phyloP scores from a whole-genome alignment of 2,888 invertebrate genomes.

The Lithophane ornitopus region DNA sequence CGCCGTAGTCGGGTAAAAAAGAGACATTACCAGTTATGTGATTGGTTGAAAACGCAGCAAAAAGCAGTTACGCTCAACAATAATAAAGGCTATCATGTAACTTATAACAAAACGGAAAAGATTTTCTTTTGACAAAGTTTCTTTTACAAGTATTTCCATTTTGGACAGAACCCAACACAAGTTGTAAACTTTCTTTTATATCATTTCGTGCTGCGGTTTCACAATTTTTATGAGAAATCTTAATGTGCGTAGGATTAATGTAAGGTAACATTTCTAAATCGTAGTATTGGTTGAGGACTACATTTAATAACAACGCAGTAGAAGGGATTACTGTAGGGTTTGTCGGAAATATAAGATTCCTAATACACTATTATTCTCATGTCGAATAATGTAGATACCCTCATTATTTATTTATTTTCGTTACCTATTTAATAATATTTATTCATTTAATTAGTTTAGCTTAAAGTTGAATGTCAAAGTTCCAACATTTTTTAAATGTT shows the following conservation, averaged over 20 bases:
- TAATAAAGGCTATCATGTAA: not conserved
- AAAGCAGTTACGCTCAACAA: not conserved
- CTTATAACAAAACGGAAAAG: conserved; percentile 2
- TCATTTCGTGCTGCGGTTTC: conserved; percentile 16
- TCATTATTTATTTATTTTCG: no score
- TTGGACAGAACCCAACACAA: conserved; percentile 46
- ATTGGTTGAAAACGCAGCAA: not conserved
- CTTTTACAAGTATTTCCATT: conserved; percentile 18
- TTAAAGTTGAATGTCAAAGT: no score
- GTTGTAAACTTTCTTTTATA: conserved; percentile 23
- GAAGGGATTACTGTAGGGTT: not conserved
- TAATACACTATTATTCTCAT: no score
- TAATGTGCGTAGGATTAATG: no score
- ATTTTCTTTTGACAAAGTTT: conserved; percentile 26
- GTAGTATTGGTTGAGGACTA: not conserved
- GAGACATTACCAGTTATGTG: not conserved
- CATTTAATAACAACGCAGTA: not conserved
- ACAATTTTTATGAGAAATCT: conserved; percentile 2
- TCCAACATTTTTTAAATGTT: no score
- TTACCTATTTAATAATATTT: no score
- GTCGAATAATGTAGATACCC: no score
- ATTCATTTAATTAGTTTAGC: no score
- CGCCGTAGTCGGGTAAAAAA: no score
- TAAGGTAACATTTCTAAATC: not conserved
- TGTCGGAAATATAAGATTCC: no score